Conservation (phyloP, 2,113 vertebrate species). For the Seriola quinqueradiata region DNA sequence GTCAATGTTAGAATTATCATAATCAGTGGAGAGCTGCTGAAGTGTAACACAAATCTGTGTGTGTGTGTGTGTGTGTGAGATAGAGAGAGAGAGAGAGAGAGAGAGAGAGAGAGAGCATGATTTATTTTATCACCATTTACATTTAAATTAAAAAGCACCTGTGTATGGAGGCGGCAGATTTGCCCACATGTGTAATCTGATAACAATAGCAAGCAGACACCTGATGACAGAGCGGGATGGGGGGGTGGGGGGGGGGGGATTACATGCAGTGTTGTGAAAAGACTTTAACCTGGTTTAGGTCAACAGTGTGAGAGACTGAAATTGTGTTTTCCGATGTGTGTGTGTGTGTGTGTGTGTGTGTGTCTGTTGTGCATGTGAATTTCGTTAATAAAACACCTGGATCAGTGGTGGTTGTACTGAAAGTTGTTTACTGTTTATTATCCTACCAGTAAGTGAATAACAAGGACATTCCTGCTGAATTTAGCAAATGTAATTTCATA, state of each 20-base stretch:
- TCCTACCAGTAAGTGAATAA: too few species aligned
- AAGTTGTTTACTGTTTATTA: background rate
- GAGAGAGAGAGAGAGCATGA: too few species aligned
- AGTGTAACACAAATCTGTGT: too few species aligned
- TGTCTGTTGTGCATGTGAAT: background rate
- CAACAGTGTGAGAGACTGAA: too few species aligned
- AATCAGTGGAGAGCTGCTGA: too few species aligned
- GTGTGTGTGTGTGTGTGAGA: too few species aligned
- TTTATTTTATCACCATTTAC: too few species aligned
- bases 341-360: too few species aligned
- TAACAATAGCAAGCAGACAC: slow-evolving; percentile 57
- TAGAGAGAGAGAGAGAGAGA: too few species aligned
- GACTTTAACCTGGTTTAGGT: slow-evolving; percentile 4
- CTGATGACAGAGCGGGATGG: background rate
- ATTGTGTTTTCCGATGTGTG: too few species aligned
- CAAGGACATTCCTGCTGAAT: background rate
- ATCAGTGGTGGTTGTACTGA: background rate
- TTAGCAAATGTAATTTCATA: background rate
- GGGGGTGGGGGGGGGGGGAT: slow-evolving; percentile 45
- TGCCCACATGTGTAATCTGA: slow-evolving; percentile 51
- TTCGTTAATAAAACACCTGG: too few species aligned
- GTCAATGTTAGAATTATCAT: too few species aligned
- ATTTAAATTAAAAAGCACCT: background rate
- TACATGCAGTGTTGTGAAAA: slow-evolving; percentile 38
- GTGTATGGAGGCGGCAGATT: slow-evolving; percentile 22